Evolutionary conservation across 2,888 invertebrate genomes (phyloP).

Genomic region (Cantharis flavilabris): DNA sequence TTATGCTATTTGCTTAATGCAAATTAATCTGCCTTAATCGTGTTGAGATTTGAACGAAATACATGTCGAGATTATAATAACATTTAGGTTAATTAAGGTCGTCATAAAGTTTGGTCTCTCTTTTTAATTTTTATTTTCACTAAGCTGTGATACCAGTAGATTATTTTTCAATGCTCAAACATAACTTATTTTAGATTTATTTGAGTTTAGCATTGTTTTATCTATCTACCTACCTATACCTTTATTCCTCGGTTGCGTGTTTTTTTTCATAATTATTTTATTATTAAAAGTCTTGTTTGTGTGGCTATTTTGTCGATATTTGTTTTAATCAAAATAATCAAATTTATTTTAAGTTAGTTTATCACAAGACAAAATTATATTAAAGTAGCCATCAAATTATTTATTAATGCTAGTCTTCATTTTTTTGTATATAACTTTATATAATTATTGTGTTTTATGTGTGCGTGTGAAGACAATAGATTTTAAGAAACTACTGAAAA

Average conservation of each 20-base stretch:
- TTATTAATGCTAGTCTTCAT: conserved; percentile 45
- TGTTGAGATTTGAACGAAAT: background rate
- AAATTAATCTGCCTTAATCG: conserved; percentile 19
- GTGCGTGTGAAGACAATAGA: conserved; percentile 42
- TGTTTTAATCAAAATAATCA: background rate
- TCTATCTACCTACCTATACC: background rate
- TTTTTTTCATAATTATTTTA: background rate
- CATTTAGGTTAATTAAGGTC: background rate
- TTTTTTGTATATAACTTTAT: conserved; percentile 41
- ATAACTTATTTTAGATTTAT: conserved; percentile 44
- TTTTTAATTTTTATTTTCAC: conserved; percentile 46
- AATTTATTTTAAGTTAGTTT: background rate
- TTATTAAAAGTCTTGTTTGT: background rate
- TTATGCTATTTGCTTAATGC: background rate
- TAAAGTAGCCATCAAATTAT: conserved; percentile 7
- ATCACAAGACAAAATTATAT: background rate
- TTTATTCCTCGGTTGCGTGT: background rate
- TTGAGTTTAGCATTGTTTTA: conserved; percentile 6
- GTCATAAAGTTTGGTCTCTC: conserved; percentile 20
- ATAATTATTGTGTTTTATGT: conserved; percentile 25
- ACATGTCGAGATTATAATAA: background rate
- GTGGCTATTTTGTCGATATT: background rate
- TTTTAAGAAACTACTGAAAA: conserved; percentile 33
- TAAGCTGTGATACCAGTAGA: conserved; percentile 56
- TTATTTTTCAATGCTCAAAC: conserved; percentile 52